Conservation (phyloP, 2,888 invertebrate species). For the Amblyjoppa proteus region DNA sequence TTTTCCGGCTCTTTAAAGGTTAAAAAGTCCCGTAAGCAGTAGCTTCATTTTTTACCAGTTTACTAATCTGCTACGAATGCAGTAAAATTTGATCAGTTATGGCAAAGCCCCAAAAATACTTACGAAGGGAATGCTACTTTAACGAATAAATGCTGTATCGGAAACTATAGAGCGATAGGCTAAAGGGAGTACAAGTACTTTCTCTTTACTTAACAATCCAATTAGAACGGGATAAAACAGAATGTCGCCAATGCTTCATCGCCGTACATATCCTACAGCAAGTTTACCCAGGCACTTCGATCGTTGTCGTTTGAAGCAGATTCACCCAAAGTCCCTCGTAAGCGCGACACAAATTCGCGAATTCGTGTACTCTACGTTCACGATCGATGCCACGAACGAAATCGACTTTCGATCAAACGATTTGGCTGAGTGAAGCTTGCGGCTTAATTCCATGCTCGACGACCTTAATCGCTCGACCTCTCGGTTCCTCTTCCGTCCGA, state of each 20-base stretch:
- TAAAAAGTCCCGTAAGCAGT: too few relatives aligned
- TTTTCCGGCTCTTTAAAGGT: too few relatives aligned
- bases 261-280: neutral
- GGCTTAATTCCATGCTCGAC: conserved; percentile 65
- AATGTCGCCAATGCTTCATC: neutral
- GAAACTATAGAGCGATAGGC: neutral
- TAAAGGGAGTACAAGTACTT: neutral
- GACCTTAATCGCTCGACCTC: conserved; percentile 67
- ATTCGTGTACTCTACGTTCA: conserved; percentile 21
- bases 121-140: neutral
- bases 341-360: conserved; percentile 27
- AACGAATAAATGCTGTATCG: neutral
- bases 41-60: too few relatives aligned
- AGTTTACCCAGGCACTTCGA: neutral
- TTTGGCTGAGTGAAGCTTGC: conserved; percentile 63
- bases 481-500: conserved; percentile 53
- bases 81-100: too few relatives aligned
- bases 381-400: conserved; percentile 59
- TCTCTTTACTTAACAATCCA: neutral
- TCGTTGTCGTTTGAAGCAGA: conserved; percentile 8
- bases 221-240: neutral
- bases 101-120: neutral
- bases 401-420: conserved; percentile 68
- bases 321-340: neutral
- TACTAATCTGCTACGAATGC: too few relatives aligned